A percentile compares a stretch with the other conserved stretches of the same genome.
Evolutionary conservation across 1,140 invertebrate species (phyloP).

Genomic region (Drosophila athabasca): DNA sequence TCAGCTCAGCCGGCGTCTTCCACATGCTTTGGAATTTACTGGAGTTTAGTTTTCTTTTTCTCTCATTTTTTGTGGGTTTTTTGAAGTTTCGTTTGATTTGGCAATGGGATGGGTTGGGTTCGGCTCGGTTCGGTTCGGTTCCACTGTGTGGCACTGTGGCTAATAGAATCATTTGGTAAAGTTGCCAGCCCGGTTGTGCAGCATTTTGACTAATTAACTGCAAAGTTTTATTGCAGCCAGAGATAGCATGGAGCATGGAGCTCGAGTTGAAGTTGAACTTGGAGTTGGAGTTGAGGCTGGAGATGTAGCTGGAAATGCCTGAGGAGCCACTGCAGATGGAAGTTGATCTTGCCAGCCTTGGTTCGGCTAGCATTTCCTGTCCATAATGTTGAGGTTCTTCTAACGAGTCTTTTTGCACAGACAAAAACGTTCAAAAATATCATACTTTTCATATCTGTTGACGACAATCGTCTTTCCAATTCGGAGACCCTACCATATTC

Average conservation of each 20-base stretch:
- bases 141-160: conserved; percentile 31
- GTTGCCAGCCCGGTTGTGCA: conserved; percentile 70
- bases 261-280: too few species aligned
- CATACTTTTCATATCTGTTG: too few species aligned
- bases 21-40: conserved; percentile 40
- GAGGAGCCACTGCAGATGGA: conserved; percentile 29
- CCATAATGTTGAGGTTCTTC: conserved; percentile 40
- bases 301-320: conserved; percentile 5
- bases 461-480: too few species aligned
- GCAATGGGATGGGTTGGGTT: neutral
- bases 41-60: conserved; percentile 2
- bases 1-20: neutral
- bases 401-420: conserved; percentile 6
- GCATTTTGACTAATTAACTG: conserved; percentile 80
- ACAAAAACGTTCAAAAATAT: too few species aligned
- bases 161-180: conserved; percentile 66
- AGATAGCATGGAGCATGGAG: neutral
- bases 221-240: conserved; percentile 70
- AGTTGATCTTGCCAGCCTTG: conserved; percentile 31
- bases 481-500: too few species aligned
- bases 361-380: conserved; percentile 65
- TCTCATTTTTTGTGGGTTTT: conserved; percentile 10
- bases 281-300: neutral
- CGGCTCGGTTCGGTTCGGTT: conserved; percentile 19
- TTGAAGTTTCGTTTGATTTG: conserved; percentile 11